Conservation (phyloP, 2,888 invertebrate genomes). For the Autographa gamma region DNA sequence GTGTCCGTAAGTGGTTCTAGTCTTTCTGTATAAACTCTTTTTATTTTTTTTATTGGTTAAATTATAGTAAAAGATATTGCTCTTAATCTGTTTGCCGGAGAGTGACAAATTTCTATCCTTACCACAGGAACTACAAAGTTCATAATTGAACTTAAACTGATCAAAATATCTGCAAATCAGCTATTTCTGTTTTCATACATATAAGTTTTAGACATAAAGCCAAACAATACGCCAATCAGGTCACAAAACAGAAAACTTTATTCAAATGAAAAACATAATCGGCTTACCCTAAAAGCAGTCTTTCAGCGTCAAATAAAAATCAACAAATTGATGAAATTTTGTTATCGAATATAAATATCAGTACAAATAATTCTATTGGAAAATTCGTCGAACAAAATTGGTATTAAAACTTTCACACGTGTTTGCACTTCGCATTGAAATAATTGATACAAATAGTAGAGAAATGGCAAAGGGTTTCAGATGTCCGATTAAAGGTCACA, state of each 20-base stretch:
- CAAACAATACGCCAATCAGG: not conserved
- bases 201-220: not conserved
- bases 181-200: not conserved
- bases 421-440: slow-evolving; percentile 10
- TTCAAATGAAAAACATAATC: not conserved
- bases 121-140: no score
- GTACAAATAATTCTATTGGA: slow-evolving; percentile 23
- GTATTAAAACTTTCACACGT: slow-evolving; percentile 53
- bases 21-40: no score
- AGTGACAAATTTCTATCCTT: no score
- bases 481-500: slow-evolving; percentile 16
- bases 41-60: no score
- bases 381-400: slow-evolving; percentile 34
- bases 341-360: slow-evolving; percentile 15
- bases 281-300: not conserved
- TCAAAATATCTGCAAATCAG: no score
- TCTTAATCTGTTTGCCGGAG: no score
- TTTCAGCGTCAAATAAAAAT: slow-evolving; percentile 1
- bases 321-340: not conserved
- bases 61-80: no score
- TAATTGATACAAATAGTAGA: slow-evolving; percentile 26
- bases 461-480: slow-evolving; percentile 24
- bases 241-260: not conserved
- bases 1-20: no score
- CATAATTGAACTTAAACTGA: no score